phyloP scores from a whole-genome alignment of 2,888 invertebrate species.

The Chydorus sphaericus region DNA sequence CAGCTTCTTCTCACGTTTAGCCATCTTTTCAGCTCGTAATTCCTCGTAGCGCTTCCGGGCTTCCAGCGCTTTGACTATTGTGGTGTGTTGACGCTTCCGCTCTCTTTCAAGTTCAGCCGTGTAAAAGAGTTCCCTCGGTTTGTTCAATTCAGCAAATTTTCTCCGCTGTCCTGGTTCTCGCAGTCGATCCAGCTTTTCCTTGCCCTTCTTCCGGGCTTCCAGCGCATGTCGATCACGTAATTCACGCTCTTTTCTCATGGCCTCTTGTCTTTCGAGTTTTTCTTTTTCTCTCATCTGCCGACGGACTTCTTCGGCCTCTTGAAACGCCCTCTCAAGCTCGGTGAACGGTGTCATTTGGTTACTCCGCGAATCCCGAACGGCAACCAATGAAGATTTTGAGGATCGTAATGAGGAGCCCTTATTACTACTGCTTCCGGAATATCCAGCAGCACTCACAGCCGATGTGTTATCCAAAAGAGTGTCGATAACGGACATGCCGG shows the following conservation, averaged over 20 bases:
- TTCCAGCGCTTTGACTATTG: slow-evolving; percentile 74
- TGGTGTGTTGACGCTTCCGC: slow-evolving; percentile 75
- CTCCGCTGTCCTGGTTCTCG: slow-evolving; percentile 69
- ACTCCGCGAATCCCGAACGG: no score
- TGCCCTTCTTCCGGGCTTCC: slow-evolving; percentile 67
- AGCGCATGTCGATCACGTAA: slow-evolving; percentile 40
- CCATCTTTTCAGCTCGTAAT: slow-evolving; percentile 39
- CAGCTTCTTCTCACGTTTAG: slow-evolving; percentile 66
- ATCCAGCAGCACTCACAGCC: slow-evolving; percentile 8
- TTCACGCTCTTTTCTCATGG: slow-evolving; percentile 64
- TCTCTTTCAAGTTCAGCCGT: slow-evolving; percentile 80
- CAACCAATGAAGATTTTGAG: no score
- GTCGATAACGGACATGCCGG: no score
- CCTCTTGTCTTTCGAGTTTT: slow-evolving; percentile 66
- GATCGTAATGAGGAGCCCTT: no score
- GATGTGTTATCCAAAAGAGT: no score
- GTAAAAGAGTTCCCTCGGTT: slow-evolving; percentile 67
- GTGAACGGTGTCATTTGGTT: no score
- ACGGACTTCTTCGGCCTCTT: slow-evolving; percentile 58
- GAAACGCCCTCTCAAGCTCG: slow-evolving; percentile 48
- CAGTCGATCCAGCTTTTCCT: slow-evolving; percentile 70
- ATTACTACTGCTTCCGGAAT: no score
- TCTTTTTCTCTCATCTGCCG: slow-evolving; percentile 56
- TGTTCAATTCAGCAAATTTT: slow-evolving; percentile 81
- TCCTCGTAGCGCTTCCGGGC: slow-evolving; percentile 48